Base-by-base conservation (phyloP, 1,140 invertebrate species). In the Platorchestia sp. region DNA sequence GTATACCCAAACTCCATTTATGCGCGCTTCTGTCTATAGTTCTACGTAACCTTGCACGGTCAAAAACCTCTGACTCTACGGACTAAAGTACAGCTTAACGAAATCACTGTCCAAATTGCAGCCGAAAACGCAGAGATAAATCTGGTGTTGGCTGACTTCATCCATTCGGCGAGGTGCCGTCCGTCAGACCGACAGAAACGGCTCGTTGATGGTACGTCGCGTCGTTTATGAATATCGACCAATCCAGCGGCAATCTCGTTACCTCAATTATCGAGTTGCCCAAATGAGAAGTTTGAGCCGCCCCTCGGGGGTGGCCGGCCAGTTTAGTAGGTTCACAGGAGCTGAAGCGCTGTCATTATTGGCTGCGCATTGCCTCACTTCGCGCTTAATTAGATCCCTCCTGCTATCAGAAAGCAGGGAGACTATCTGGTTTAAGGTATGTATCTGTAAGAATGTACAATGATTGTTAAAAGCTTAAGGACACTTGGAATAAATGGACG, bases 141-240 rank as follows among this genome's bases (percentile, higher is more conserved):
- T 75, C 27, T 3, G 59, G 14, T 19, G 59, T 75, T 75, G 36
- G 10, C 59, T 3, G 14, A 36, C 59, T 75, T 14, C 59, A 75
- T 36, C 36, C 10, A 75, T 10, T 36, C 10, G 14, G 59, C 3
- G 14, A 75, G 59, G 14, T 75, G 59, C 59, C 59, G 59, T 75
- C 10, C 3, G 27, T 75, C 59, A 75, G 59, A 36, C 1, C 36
- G 59, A 75, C 59, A 75, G 59, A 22, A 75, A 75, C 36, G 59
- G 27, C 36, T 75, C 59, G 59, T 75, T 75, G 59, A 75, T 75
- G 59, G 59, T 27, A 75, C 59, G 59, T 75, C 59, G 59, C 14
- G 59, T 75, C 59, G 59, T 75, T 75, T 75, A 75, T 75, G 59
- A 75, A 75, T 75, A 75, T 75, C 59, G 59, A 75, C 59, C 59